Base-by-base conservation (phyloP, 1,140 invertebrate genomes). In the Neuroterus valhalla region DNA sequence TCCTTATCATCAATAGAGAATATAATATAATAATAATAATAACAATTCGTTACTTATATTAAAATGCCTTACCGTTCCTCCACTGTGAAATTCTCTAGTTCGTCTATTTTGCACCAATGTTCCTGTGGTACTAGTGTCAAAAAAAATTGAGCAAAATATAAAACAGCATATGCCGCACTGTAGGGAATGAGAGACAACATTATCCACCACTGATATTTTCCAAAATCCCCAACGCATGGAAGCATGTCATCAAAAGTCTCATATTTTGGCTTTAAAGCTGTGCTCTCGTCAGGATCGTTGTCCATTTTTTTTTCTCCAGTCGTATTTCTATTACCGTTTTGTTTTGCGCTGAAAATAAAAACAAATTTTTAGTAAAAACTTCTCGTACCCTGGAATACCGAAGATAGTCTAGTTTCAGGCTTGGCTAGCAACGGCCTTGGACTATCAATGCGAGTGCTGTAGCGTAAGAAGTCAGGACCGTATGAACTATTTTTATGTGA, bases 221-320 rank as follows among this genome's bases (percentile, higher is more conserved):
- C 92, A 76, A 92, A 92, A 72, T 91, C 91, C 0, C 92, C 92
- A 19, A 92, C 89, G 26, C 88, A 82, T 1, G 88, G 86, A 31
- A 92, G 71, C 2, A 92, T 80, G 43, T 92, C 91, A 70, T 92
- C 91, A 70, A 92, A 91, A 1, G 84, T 85, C 38, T 87, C 85
- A 26, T 87, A 80, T 78, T 87, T 88, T 17, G 81, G 71, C 52
- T 78, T 84, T 38, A 89, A 52, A 5, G 82, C 82, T 0, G 86
- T 87, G 0, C 71, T 82, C 43, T 89, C 89, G 12, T 48, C 84
- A 0, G 85, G 79, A 62, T 80, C 78, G 12, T 70, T 45, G 11
- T 43, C 70, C 42, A 68, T 31, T 21, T 76, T 55, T n/a, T 71
- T 68, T 72, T 77, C 79, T 72, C 72, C 77, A n/a, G 44, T 52